These are phyloP conservation scores for Tetranychus cinnabarinus DNA, from an alignment of 1,140 invertebrate species.

Conservation along the genomic window DNA sequence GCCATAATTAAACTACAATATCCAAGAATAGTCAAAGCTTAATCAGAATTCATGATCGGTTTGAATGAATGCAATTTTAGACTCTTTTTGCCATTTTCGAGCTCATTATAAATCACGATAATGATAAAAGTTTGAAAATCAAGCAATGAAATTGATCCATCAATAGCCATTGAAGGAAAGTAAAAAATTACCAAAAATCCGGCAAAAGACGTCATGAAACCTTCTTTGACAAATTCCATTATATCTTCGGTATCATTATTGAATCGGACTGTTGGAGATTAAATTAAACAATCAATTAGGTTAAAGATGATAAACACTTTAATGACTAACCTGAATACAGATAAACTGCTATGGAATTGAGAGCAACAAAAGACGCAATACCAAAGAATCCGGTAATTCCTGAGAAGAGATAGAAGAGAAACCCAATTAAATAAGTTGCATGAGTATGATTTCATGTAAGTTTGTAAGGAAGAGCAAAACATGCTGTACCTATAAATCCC, in stretches of 20 bases:
- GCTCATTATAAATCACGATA: not conserved
- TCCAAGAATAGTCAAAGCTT: too few species aligned
- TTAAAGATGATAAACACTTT: not conserved
- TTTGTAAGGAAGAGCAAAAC: not conserved
- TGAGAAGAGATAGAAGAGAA: not conserved
- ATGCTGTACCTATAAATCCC: constrained; percentile 33
- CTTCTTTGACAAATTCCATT: constrained; percentile 6
- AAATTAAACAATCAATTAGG: not conserved
- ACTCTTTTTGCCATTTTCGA: too few species aligned
- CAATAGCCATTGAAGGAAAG: too few species aligned
- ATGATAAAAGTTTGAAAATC: not conserved
- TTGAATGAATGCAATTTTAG: too few species aligned
- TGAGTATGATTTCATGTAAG: not conserved
- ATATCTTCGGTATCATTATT: constrained; percentile 6
- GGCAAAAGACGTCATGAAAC: constrained; percentile 9
- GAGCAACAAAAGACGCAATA: constrained; percentile 1
- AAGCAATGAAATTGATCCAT: too few species aligned
- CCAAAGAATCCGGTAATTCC: constrained; percentile 8
- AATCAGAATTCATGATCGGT: not conserved
- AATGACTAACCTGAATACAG: constrained; percentile 7
- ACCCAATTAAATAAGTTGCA: not conserved
- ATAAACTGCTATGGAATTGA: constrained; percentile 9
- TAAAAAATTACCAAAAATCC: constrained; percentile 3
- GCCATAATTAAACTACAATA: too few species aligned
- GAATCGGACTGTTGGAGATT: not conserved